A percentile compares a stretch with the other conserved stretches of the same genome.
phyloP scores from a whole-genome alignment of 2,113 vertebrate genomes.

The Ailuropoda melanoleuca region DNA sequence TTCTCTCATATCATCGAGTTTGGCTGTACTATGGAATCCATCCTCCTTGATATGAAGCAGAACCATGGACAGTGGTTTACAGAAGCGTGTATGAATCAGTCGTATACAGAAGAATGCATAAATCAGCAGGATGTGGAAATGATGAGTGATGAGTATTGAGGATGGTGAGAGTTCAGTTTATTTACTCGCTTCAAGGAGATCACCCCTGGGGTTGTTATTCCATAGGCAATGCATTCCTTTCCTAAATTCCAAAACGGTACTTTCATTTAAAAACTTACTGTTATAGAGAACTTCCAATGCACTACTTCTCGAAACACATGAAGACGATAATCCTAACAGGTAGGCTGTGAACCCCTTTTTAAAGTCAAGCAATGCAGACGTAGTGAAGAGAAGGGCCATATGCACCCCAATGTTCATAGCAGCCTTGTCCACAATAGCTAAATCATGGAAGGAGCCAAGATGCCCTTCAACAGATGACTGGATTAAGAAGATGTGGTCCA shows the following conservation, averaged over 20 bases:
- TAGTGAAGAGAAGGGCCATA: too few species aligned
- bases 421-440: too few species aligned
- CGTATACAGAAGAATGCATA: not conserved
- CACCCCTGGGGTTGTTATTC: not conserved
- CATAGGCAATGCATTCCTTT: not conserved
- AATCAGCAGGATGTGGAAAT: not conserved
- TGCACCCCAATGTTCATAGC: too few species aligned
- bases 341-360: not conserved
- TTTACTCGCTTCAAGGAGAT: not conserved
- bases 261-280: not conserved
- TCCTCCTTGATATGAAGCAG: conserved; percentile 31
- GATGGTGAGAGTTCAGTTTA: not conserved
- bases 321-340: not conserved
- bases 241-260: not conserved
- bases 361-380: not conserved
- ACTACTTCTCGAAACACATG: not conserved
- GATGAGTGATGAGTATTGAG: not conserved
- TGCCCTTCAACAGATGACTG: too few species aligned
- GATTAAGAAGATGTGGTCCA: too few species aligned
- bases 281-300: not conserved
- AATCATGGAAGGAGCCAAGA: too few species aligned
- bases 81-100: not conserved
- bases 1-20: conserved; percentile 48
- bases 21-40: not conserved
- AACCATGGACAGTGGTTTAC: not conserved